Conservation (phyloP, 2,113 vertebrate species). For the Thermophis baileyi region DNA sequence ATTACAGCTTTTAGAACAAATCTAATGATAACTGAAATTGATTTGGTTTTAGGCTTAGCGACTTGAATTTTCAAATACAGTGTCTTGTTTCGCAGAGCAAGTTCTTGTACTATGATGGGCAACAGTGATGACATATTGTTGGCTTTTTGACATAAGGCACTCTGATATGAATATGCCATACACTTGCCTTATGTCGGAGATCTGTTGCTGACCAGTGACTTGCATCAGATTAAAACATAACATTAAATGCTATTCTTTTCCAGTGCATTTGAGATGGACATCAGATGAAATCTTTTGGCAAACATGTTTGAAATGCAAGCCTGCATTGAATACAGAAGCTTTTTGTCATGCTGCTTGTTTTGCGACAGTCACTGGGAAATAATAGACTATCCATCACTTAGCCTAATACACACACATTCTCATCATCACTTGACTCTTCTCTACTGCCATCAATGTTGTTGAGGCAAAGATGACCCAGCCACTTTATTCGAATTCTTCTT, state of each 20-base stretch:
- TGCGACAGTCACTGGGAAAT: conserved; percentile 65
- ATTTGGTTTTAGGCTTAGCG: conserved; percentile 66
- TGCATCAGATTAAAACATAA: conserved; percentile 65
- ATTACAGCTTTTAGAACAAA: conserved; percentile 65
- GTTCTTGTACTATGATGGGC: conserved; percentile 56
- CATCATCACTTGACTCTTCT: conserved; percentile 59
- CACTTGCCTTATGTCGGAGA: conserved; percentile 67
- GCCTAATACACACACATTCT: conserved; percentile 62
- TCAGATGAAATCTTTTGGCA: conserved; percentile 66
- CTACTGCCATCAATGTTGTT: conserved; percentile 60
- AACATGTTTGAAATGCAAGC: conserved; percentile 64
- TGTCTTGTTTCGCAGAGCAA: conserved; percentile 54
- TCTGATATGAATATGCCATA: conserved; percentile 70
- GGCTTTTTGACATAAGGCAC: conserved; percentile 73
- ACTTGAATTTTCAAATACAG: conserved; percentile 67
- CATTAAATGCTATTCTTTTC: conserved; percentile 49
- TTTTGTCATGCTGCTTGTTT: conserved; percentile 67
- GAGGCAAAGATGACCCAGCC: conserved; percentile 71
- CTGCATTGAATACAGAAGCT: conserved; percentile 63
- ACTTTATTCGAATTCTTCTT: conserved; percentile 66
- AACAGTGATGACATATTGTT: conserved; percentile 63
- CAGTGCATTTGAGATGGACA: conserved; percentile 73
- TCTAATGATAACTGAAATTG: conserved; percentile 62
- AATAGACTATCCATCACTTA: conserved; percentile 66
- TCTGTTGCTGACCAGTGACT: conserved; percentile 68